A percentile compares a stretch with the other conserved stretches of the same genome.
phyloP scores from a whole-genome alignment of 2,797 vertebrate species.

The Vultur gryphus region DNA sequence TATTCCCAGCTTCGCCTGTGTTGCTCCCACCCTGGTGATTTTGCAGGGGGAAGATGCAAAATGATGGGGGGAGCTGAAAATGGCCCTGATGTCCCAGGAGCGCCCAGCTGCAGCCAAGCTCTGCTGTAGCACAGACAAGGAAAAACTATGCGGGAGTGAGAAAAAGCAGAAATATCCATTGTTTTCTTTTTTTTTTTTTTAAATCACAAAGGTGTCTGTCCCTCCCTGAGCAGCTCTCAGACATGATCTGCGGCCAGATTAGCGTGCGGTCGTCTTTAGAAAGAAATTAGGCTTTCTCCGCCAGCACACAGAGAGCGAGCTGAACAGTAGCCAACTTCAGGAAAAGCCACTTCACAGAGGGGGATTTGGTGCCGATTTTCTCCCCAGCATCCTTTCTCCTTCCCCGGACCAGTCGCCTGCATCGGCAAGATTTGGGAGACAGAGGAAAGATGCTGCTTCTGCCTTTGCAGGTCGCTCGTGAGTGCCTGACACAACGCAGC shows the following conservation, averaged over 20 bases:
- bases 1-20: neutral
- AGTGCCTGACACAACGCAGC: neutral
- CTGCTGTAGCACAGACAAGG: neutral
- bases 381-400: neutral
- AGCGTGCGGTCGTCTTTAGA: neutral
- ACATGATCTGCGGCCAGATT: neutral
- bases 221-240: neutral
- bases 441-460: neutral
- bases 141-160: neutral
- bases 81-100: neutral
- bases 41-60: neutral
- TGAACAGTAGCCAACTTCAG: constrained; percentile 20
- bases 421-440: neutral
- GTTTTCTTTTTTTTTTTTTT: neutral
- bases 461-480: neutral
- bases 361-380: neutral
- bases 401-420: neutral
- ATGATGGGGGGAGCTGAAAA: neutral
- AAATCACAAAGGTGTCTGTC: neutral
- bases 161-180: neutral
- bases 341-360: constrained; percentile 11
- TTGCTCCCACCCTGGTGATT: neutral
- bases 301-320: neutral
- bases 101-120: neutral
- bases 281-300: neutral